Evolutionary conservation across 2,113 vertebrate species (phyloP).

Genomic region (Mesembrinibis cayennensis): DNA sequence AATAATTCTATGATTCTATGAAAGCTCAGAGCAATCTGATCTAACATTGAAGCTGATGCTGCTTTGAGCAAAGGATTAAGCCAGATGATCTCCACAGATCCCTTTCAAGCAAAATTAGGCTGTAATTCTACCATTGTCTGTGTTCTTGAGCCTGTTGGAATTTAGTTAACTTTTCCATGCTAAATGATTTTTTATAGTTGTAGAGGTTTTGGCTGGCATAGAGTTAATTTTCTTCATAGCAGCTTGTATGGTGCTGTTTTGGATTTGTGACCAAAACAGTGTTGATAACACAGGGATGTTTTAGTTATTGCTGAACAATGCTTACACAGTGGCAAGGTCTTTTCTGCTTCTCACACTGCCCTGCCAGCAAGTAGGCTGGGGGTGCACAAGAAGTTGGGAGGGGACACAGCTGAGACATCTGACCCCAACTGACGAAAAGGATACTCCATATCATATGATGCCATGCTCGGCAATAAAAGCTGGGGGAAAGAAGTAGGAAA

Average conservation of each 20-base stretch:
- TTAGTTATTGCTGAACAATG: not conserved
- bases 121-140: not conserved
- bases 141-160: not conserved
- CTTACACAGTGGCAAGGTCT: not conserved
- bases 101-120: not conserved
- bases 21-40: not conserved
- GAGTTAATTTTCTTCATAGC: not conserved
- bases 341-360: not conserved
- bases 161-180: not conserved
- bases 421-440: not conserved
- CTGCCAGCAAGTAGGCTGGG: not conserved
- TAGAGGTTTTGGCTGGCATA: not conserved
- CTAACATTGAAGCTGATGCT: not conserved
- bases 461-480: not conserved
- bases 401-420: rapidly evolving
- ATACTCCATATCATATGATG: not conserved
- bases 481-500: not conserved
- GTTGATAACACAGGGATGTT: not conserved
- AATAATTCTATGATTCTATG: too few relatives aligned
- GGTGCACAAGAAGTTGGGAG: not conserved
- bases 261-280: not conserved
- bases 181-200: not conserved
- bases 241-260: not conserved
- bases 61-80: not conserved
- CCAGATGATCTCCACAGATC: not conserved